Conservation (phyloP, 2,797 vertebrate genomes). For the Paratrypauchen microcephalus region DNA sequence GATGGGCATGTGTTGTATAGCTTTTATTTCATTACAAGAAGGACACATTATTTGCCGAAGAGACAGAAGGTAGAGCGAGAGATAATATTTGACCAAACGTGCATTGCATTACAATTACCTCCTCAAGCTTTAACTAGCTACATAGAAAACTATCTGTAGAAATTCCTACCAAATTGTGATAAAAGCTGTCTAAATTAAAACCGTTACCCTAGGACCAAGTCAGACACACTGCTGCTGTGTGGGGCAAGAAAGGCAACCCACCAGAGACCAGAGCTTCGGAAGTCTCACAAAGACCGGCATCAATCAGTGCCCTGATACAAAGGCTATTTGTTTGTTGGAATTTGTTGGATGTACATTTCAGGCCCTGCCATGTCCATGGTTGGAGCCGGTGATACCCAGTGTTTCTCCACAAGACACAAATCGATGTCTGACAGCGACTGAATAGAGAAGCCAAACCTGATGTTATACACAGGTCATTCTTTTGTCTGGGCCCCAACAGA, state of each 20-base stretch:
- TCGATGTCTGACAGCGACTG: constrained; percentile 53
- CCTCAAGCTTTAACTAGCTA: constrained; percentile 28
- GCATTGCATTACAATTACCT: constrained; percentile 8
- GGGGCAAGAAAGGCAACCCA: constrained; percentile 19
- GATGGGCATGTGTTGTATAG: background rate
- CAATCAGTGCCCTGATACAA: constrained; percentile 37
- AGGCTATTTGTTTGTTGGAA: constrained; percentile 34
- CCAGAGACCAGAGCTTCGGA: constrained; percentile 1
- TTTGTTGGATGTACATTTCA: constrained; percentile 31
- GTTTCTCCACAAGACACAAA: constrained; percentile 37
- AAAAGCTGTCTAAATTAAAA: constrained; percentile 35
- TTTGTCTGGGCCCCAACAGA: constrained; percentile 32
- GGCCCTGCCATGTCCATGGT: constrained; percentile 35
- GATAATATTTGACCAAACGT: constrained; percentile 53
- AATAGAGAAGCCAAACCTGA: constrained; percentile 30
- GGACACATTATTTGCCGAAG: background rate
- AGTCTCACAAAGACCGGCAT: constrained; percentile 27
- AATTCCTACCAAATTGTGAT: constrained; percentile 22
- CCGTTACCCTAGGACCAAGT: constrained; percentile 7
- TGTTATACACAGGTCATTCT: constrained; percentile 35
- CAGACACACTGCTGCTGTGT: constrained; percentile 24
- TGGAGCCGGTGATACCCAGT: constrained; percentile 36
- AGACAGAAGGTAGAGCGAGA: constrained; percentile 50
- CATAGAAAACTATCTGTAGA: constrained; percentile 23
- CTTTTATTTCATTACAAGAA: constrained; percentile 5